These are phyloP conservation scores for Tautogolabrus adspersus DNA, from an alignment of 2,113 vertebrate genomes.

Conservation along the genomic window DNA sequence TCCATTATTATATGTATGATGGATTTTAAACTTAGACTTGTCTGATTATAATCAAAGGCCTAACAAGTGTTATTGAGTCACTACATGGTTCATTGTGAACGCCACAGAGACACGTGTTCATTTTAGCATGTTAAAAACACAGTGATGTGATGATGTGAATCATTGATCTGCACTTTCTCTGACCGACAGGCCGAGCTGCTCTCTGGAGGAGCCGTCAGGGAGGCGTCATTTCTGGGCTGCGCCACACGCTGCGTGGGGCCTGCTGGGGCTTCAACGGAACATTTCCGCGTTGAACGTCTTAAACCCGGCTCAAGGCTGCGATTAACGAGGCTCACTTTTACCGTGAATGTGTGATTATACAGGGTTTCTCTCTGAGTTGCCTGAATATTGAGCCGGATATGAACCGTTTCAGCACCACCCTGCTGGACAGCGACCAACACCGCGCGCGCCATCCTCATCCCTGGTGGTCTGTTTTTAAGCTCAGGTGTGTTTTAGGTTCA, in stretches of 20 bases:
- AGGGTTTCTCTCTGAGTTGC: neutral
- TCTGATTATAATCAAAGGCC: too few relatives aligned
- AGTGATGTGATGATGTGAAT: neutral
- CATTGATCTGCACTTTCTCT: neutral
- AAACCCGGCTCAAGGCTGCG: too few relatives aligned
- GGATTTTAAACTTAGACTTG: too few relatives aligned
- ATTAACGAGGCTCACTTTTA: neutral
- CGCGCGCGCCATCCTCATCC: too few relatives aligned
- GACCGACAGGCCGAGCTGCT: neutral
- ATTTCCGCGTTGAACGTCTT: neutral
- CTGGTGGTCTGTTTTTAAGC: too few relatives aligned
- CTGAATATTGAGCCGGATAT: neutral
- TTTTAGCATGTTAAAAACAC: too few relatives aligned
- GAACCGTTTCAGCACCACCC: neutral
- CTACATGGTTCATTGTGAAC: too few relatives aligned
- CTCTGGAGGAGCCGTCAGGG: neutral
- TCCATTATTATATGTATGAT: too few relatives aligned
- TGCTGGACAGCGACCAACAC: neutral
- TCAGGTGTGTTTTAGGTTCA: too few relatives aligned
- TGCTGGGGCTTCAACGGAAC: neutral
- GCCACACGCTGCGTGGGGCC: neutral
- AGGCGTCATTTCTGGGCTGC: neutral
- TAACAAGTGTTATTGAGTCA: too few relatives aligned
- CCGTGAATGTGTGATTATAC: neutral
- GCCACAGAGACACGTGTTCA: too few relatives aligned